These are phyloP conservation scores for Eucera pruinosa DNA, from an alignment of 2,888 invertebrate species.

Conservation along the genomic window DNA sequence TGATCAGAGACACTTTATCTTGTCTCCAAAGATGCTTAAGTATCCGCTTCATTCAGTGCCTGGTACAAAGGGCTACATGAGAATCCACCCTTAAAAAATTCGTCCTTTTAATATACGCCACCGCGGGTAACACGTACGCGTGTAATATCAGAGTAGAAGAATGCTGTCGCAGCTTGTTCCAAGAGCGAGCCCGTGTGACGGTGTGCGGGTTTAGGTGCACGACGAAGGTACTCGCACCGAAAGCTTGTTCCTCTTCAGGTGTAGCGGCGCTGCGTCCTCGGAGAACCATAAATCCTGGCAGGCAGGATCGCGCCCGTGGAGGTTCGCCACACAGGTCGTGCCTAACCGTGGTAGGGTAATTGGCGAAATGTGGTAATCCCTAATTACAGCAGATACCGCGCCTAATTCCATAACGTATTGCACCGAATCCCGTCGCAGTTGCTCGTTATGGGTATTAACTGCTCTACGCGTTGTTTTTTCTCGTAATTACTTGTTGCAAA, in stretches of 20 bases:
- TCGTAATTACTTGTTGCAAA: slow-evolving; percentile 27
- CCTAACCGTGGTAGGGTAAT: slow-evolving; percentile 68
- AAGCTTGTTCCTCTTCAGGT: slow-evolving; percentile 61
- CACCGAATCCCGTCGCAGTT: slow-evolving; percentile 25
- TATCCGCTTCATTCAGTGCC: too few species aligned
- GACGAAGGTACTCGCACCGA: slow-evolving; percentile 50
- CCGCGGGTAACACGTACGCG: slow-evolving; percentile 51
- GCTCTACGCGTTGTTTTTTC: slow-evolving; percentile 26
- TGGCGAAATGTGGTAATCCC: slow-evolving; percentile 74
- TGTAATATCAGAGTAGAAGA: slow-evolving; percentile 63
- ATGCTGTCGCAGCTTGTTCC: slow-evolving; percentile 50
- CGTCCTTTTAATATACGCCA: slow-evolving; percentile 52
- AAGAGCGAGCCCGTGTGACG: slow-evolving; percentile 30
- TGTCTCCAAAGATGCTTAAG: too few species aligned
- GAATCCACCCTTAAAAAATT: slow-evolving; percentile 37
- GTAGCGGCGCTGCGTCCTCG: slow-evolving; percentile 47
- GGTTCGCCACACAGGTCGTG: slow-evolving; percentile 73
- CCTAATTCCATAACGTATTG: slow-evolving; percentile 63
- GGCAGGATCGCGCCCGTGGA: slow-evolving; percentile 44
- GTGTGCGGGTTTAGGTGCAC: slow-evolving; percentile 49
- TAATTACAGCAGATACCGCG: slow-evolving; percentile 66
- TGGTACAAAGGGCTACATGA: not conserved
- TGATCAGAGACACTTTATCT: too few species aligned
- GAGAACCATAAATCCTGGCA: slow-evolving; percentile 63
- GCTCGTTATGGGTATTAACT: slow-evolving; percentile 21